phyloP scores from a whole-genome alignment of 1,140 invertebrate genomes.

The Melanaphis sacchari region DNA sequence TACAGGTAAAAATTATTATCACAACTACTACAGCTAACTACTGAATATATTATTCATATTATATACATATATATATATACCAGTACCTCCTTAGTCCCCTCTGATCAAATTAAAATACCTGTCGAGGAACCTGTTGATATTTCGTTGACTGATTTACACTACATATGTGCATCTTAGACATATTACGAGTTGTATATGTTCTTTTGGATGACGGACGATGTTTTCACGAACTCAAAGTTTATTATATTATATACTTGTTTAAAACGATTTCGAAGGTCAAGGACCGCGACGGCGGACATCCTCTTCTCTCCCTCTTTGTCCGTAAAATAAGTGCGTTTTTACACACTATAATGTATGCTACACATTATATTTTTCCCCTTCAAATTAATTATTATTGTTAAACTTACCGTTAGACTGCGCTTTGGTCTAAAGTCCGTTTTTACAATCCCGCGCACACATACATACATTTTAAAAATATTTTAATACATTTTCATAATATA shows the following conservation, averaged over 20 bases:
- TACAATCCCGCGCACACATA: background rate
- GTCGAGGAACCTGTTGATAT: conserved; percentile 26
- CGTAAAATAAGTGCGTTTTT: conserved; percentile 39
- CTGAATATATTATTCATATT: background rate
- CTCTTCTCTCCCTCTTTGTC: background rate
- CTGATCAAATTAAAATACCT: background rate
- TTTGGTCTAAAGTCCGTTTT: background rate
- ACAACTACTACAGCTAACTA: background rate
- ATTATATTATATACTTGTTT: conserved; percentile 39
- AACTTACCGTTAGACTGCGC: background rate
- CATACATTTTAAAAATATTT: background rate
- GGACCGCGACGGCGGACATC: conserved; percentile 39
- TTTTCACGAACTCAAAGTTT: conserved; percentile 14
- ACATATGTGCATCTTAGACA: background rate
- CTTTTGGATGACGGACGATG: background rate
- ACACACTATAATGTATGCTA: background rate
- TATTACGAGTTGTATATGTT: conserved; percentile 24
- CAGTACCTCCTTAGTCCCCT: background rate
- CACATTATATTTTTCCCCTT: conserved; percentile 37
- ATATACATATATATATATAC: background rate
- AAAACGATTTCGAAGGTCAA: conserved; percentile 49
- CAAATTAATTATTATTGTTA: conserved; percentile 31
- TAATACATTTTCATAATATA: background rate
- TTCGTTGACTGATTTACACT: conserved; percentile 6
- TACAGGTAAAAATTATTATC: background rate